Evolutionary conservation across 2,888 invertebrate species (phyloP).

Genomic region (Anagyrus pseudococci): DNA sequence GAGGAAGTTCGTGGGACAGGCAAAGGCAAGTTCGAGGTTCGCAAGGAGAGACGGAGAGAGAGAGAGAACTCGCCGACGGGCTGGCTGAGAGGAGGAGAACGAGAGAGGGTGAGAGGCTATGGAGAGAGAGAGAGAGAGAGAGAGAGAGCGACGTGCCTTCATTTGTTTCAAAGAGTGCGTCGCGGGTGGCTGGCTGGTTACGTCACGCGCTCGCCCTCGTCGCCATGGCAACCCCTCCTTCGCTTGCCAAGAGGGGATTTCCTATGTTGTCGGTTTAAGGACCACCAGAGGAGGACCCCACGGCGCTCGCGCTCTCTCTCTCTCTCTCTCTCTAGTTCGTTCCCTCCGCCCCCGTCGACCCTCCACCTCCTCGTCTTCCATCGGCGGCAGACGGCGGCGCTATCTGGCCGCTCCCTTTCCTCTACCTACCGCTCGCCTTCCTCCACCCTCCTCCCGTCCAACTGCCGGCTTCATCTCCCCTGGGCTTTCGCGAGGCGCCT

Average conservation of each 20-base stretch:
- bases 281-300: constrained; percentile 44
- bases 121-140: no score
- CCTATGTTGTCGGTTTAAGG: constrained; percentile 59
- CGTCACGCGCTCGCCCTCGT: constrained; percentile 58
- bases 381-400: no score
- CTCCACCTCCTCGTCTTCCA: constrained; percentile 20
- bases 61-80: no score
- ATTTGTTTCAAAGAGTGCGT: constrained; percentile 59
- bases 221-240: constrained; percentile 57
- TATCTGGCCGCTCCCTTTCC: constrained; percentile 7
- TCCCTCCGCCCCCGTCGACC: constrained; percentile 20
- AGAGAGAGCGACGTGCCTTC: constrained; percentile 59
- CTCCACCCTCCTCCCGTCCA: neutral
- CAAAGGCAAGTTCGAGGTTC: constrained; percentile 24
- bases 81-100: no score
- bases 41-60: constrained; percentile 23
- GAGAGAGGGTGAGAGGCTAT: no score
- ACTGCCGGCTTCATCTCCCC: no score
- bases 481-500: no score
- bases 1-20: constrained; percentile 8
- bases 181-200: constrained; percentile 55
- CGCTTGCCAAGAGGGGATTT: constrained; percentile 59
- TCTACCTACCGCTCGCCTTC: neutral
- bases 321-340: neutral
- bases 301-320: constrained; percentile 28